A percentile compares a stretch with the other conserved stretches of the same genome.
Evolutionary conservation across 2,113 vertebrate species (phyloP).

Genomic region (Oryzias woworae): DNA sequence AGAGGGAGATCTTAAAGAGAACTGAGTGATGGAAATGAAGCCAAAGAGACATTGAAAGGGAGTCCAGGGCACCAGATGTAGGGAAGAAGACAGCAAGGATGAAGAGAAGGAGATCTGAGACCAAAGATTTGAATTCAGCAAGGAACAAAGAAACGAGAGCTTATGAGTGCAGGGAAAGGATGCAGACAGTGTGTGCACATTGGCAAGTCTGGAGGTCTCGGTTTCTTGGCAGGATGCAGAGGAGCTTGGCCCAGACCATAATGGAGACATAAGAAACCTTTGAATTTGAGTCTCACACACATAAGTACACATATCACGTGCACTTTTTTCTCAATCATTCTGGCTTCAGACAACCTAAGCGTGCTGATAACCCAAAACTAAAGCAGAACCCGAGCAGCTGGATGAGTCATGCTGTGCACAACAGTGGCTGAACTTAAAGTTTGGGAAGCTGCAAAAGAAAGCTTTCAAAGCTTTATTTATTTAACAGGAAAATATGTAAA

Average conservation of each 20-base stretch:
- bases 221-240: conserved; percentile 61
- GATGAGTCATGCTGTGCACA: not conserved
- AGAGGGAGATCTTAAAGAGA: conserved; percentile 27
- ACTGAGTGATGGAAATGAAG: conserved; percentile 38
- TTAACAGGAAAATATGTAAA: too few relatives aligned
- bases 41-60: conserved; percentile 30
- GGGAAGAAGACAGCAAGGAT: conserved; percentile 15
- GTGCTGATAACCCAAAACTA: conserved; percentile 26
- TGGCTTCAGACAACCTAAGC: conserved; percentile 42
- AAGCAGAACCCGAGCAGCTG: conserved; percentile 2
- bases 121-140: conserved; percentile 39
- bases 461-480: too few relatives aligned
- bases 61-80: conserved; percentile 54
- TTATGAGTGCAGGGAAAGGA: conserved; percentile 15
- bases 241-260: conserved; percentile 58
- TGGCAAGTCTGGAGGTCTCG: conserved; percentile 36
- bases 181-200: conserved; percentile 5
- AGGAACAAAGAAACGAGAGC: conserved; percentile 45
- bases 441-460: too few relatives aligned
- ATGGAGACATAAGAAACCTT: conserved; percentile 63
- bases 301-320: conserved; percentile 23
- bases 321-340: conserved; percentile 14
- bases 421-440: not conserved
- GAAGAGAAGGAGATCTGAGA: conserved; percentile 26
- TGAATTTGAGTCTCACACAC: conserved; percentile 47